Evolutionary conservation across 1,140 invertebrate species (phyloP), one percentile per base, ranked within the genome.

Genomic region (Ips nitidus): DNA sequence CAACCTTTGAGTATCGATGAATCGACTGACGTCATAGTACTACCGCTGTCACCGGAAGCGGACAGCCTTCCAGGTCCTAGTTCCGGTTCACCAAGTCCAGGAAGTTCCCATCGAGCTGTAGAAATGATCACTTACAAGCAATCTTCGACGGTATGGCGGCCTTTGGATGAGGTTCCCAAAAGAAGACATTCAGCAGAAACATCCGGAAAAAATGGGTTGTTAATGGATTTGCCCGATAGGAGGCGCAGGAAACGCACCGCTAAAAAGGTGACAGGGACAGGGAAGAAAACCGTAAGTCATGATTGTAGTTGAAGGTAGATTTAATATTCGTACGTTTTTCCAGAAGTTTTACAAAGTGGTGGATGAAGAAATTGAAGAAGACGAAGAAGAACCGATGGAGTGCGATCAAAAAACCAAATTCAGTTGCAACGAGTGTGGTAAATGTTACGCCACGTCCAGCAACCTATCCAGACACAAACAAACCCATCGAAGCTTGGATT

Each of bases 391-490:
- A 6, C 75, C 75, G 3, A 55, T 72, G 38, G 67, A 70, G 43
- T 71, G 74, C 62, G 74, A 73, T n/a, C 59, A 81, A 45, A 83
- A 85, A 57, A 77, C 80, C n/a, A 86, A 74, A 69, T 98, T 96
- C 82, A 88, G 90, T n/a, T 99, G 97, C 80, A 89, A 87, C 66
- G 94, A 98, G 77, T 99, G 97, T 76, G 97, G 97, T 22, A 98
- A 98, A 78, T 90, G 94, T 74, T 99, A 98, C 77, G 95, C 97
- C 8, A 98, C 97, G 0, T 97, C 94, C 1, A 96, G 94, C 39
- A 99, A 98, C 81, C 85, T 99, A 53, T 97, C 94, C 8, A 87
- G 97, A 52, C 97, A 99, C 84, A 98, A 98, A 79, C 96, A 98
- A 81, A 98, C 95, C 0, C 97, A 99, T 78, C 88, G 97, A 22